These are phyloP conservation scores for Miniopterus natalensis DNA, from an alignment of 2,113 vertebrate genomes.

Conservation along the genomic window DNA sequence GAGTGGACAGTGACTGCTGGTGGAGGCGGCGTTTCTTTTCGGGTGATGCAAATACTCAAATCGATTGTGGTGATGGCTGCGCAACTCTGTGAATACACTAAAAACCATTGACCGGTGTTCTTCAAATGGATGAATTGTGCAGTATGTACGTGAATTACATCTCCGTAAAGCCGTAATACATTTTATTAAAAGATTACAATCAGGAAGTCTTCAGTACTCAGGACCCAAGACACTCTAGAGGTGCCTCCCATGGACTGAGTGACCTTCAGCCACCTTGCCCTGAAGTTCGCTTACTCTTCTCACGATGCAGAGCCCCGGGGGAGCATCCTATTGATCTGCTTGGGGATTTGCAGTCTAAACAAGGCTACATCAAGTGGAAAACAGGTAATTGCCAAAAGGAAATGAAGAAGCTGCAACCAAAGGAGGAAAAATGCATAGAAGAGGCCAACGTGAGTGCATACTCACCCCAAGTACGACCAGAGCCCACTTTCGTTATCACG, in stretches of 20 bases:
- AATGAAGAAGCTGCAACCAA: background rate
- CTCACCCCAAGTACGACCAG: background rate
- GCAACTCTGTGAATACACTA: background rate
- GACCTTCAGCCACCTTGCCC: background rate
- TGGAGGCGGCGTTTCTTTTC: background rate
- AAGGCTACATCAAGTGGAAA: background rate
- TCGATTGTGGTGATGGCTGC: background rate
- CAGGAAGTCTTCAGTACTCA: background rate
- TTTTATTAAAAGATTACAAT: background rate
- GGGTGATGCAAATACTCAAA: background rate
- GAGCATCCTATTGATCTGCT: background rate
- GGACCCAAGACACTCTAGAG: background rate
- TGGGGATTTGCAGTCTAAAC: background rate
- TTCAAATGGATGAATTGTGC: background rate
- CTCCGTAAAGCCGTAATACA: background rate
- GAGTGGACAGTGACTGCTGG: background rate
- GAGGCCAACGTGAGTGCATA: background rate
- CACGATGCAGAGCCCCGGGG: background rate
- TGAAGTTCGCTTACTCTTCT: background rate
- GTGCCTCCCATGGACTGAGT: background rate
- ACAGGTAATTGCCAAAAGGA: background rate
- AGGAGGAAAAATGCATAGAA: background rate
- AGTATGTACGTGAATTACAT: background rate
- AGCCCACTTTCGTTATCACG: background rate
- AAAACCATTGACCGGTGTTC: background rate